Evolutionary conservation across 2,113 vertebrate species (phyloP).

Genomic region (Callithrix jacchus): DNA sequence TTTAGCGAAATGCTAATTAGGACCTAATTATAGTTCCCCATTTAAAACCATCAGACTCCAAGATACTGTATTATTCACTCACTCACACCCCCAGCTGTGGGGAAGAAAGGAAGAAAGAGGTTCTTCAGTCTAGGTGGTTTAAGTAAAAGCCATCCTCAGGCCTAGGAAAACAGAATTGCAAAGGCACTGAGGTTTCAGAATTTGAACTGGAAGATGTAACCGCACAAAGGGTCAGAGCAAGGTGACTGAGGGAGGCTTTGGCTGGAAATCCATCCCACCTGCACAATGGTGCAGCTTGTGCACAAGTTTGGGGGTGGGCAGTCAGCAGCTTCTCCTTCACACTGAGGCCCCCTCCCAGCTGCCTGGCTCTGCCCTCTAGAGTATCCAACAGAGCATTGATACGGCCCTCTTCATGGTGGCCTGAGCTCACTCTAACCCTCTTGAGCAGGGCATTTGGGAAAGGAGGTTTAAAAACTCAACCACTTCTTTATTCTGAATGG

Average conservation of each 20-base stretch:
- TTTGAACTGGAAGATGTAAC: not conserved
- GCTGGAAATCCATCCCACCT: not conserved
- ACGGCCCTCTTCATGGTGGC: not conserved
- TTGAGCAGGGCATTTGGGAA: not conserved
- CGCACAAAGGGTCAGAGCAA: not conserved
- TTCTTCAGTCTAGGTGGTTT: too few relatives aligned
- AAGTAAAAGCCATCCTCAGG: not conserved
- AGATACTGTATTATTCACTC: not conserved
- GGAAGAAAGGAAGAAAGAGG: not conserved
- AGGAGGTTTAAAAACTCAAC: not conserved
- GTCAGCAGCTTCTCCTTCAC: not conserved
- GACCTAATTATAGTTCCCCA: not conserved
- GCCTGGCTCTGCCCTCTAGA: not conserved
- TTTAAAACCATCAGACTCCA: slow-evolving; percentile 12
- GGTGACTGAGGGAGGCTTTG: rapidly evolving
- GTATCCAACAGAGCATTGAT: not conserved
- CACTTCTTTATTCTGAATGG: not conserved
- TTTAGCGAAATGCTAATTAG: not conserved
- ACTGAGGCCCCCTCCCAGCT: too few relatives aligned
- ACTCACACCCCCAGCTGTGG: not conserved
- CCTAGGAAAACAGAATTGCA: not conserved
- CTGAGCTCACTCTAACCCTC: not conserved
- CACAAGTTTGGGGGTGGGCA: rapidly evolving
- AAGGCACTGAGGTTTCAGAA: slow-evolving; percentile 21
- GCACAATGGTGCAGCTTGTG: not conserved